Evolutionary conservation across 2,113 vertebrate genomes (phyloP).

Genomic region (Oreotrochilus melanogaster): DNA sequence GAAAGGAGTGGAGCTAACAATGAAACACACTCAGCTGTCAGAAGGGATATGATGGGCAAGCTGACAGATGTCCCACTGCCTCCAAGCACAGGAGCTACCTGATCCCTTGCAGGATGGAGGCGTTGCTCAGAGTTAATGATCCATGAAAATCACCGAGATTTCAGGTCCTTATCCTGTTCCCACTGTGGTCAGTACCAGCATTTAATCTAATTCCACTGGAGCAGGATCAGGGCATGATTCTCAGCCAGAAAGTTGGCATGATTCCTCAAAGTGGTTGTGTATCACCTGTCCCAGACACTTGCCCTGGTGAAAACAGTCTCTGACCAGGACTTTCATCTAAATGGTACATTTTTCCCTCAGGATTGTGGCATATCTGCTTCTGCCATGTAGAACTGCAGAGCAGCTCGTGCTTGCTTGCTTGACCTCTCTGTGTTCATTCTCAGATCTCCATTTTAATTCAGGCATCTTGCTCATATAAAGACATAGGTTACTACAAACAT

Average conservation of each 20-base stretch:
- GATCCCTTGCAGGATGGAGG: neutral
- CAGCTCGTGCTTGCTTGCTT: neutral
- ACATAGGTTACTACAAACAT: neutral
- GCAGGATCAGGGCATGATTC: neutral
- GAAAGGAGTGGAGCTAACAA: slow-evolving; percentile 52
- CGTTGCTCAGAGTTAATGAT: neutral
- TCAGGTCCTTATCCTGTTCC: neutral
- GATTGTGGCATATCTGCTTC: neutral
- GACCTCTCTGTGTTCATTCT: neutral
- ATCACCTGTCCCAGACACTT: neutral
- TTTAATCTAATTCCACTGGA: neutral
- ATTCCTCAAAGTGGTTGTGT: neutral
- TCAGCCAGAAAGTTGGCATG: neutral
- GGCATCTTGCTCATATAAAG: neutral
- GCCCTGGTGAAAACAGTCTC: neutral
- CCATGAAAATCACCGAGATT: neutral
- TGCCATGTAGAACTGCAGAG: neutral
- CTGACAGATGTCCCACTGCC: neutral
- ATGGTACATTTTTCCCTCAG: neutral
- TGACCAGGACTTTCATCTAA: neutral
- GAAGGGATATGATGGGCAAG: slow-evolving; percentile 29
- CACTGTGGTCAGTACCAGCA: neutral
- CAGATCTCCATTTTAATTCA: neutral
- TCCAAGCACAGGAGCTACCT: neutral
- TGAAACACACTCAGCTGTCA: slow-evolving; percentile 32